Base-by-base conservation (phyloP, 2,113 vertebrate genomes). In the Pelusios castaneus region DNA sequence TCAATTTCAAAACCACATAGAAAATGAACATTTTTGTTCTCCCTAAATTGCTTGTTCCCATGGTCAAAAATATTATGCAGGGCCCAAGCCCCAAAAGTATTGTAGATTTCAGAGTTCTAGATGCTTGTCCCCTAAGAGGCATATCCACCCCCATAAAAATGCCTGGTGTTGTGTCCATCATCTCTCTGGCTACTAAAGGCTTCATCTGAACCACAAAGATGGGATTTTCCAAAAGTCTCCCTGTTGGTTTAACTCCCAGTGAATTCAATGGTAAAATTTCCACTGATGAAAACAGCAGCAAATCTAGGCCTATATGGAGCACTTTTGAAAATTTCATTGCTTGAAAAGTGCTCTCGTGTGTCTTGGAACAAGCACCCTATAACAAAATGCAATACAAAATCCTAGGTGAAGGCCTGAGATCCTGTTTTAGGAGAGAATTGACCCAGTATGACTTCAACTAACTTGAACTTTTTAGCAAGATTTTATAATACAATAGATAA, bases 181-280 rank as follows among this genome's bases (percentile, higher is more conserved):
- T 25, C n/a, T 67, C 70, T 77, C 54, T 38, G 34, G 0, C 0
- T 56, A 14, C 22, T 31, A 56, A 88, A 76, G 5, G 11, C 45
- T 93, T 60, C 0, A 0, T 8, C 56, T 75, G 29, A 55, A 45
- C 58, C 10, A 73, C 25, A 1, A 22, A 8, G 10, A 1, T 3
- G 49, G 47, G 12, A 24, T 38, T 83, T 82, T 49, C 73, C 38
- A 75, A 47, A 80, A 60, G 10, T 0, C 1, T 91, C 4, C 19
- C 8, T n/a, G 60, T 80, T 25, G 9, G 2, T 4, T 85, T 45
- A 7, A 8, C 19, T 51, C 6, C 60, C 16, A n/a, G 60, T 67
- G 31, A 67, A 67, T 67, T 67, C 8, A 67, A 67, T n/a, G 16
- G 16, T n/a, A 67, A 67, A 67, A 19, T 16, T 19, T 8, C 24